phyloP scores from a whole-genome alignment of 2,888 invertebrate species.

The Odontocerum albicorne region DNA sequence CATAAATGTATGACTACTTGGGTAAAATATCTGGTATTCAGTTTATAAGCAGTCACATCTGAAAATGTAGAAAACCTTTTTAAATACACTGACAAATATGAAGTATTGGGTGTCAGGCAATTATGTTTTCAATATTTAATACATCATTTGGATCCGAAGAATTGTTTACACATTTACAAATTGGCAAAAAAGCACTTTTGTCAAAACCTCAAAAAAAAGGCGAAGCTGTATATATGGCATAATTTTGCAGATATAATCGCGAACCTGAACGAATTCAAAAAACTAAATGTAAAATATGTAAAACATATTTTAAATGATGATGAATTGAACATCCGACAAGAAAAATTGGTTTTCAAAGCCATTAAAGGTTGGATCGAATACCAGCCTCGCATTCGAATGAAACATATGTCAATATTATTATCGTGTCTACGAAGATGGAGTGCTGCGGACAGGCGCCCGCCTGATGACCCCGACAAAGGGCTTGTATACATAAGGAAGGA shows the following conservation, averaged over 20 bases:
- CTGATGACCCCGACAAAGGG: too few species aligned
- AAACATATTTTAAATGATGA: constrained; percentile 68
- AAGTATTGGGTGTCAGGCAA: constrained; percentile 71
- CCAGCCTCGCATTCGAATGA: constrained; percentile 56
- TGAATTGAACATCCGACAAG: constrained; percentile 70
- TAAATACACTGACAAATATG: constrained; percentile 72
- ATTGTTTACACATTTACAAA: constrained; percentile 71
- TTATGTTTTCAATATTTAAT: constrained; percentile 68
- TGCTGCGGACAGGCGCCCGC: too few species aligned
- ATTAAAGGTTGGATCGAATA: constrained; percentile 71
- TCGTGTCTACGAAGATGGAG: not conserved
- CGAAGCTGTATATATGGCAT: constrained; percentile 59
- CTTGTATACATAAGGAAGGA: too few species aligned
- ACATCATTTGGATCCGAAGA: constrained; percentile 64
- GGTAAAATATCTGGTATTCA: too few species aligned
- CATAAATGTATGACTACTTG: too few species aligned
- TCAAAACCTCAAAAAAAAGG: constrained; percentile 63
- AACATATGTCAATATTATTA: constrained; percentile 61
- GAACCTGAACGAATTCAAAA: constrained; percentile 65
- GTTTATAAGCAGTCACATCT: constrained; percentile 60
- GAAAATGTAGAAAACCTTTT: constrained; percentile 71
- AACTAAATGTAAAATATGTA: constrained; percentile 62
- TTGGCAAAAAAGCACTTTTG: constrained; percentile 73
- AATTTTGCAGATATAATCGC: constrained; percentile 63
- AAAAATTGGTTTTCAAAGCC: constrained; percentile 75